Evolutionary conservation across 2,113 vertebrate species (phyloP).

Genomic region (Labrus mixtus): DNA sequence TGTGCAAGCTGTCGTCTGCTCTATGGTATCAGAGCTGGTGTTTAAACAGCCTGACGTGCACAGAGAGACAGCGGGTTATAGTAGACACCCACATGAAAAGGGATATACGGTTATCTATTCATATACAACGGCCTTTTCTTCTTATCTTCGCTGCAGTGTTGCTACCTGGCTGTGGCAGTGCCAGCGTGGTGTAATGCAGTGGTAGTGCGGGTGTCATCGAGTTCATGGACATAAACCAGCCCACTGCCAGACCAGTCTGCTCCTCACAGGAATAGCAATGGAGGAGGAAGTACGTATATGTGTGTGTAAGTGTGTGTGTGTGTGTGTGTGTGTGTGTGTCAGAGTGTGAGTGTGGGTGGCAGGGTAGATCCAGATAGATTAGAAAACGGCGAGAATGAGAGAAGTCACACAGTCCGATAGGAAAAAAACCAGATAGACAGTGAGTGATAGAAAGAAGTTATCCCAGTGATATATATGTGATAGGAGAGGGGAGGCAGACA

Average conservation of each 20-base stretch:
- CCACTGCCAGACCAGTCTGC: conserved; percentile 72
- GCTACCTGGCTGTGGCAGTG: conserved; percentile 60
- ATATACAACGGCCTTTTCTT: neutral
- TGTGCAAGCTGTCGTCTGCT: conserved; percentile 79
- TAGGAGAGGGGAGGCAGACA: neutral
- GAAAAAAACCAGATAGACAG: conserved; percentile 28
- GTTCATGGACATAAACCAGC: conserved; percentile 80
- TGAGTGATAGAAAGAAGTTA: conserved; percentile 37
- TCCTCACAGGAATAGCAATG: conserved; percentile 78
- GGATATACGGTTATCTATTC: conserved; percentile 21
- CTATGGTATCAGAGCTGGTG: conserved; percentile 68
- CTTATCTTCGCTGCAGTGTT: conserved; percentile 34
- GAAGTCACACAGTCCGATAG: conserved; percentile 26
- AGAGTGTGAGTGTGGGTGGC: conserved; percentile 25
- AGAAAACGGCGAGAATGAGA: conserved; percentile 41
- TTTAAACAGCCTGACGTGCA: conserved; percentile 69
- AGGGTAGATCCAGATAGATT: conserved; percentile 37
- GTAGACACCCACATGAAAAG: conserved; percentile 7
- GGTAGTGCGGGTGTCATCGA: conserved; percentile 66
- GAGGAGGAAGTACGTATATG: conserved; percentile 53
- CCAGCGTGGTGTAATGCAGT: conserved; percentile 74
- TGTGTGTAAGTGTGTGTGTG: neutral
- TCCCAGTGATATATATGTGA: conserved; percentile 48
- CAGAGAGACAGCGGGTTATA: conserved; percentile 19
- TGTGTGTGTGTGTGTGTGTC: neutral